A percentile compares a stretch with the other conserved stretches of the same genome.
Conservation (phyloP, 1,140 invertebrate genomes). For the Drosophila tropicalis region DNA sequence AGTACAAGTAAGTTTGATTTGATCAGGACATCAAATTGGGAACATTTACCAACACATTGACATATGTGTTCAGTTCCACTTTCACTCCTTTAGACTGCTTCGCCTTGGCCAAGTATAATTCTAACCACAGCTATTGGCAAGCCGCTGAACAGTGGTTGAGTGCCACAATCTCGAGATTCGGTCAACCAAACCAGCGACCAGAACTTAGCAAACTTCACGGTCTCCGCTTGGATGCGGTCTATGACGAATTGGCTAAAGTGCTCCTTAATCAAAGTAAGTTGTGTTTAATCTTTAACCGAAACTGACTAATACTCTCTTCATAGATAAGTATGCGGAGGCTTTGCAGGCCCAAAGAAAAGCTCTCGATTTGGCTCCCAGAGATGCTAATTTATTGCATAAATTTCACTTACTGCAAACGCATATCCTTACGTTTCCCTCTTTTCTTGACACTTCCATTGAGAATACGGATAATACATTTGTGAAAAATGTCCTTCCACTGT, state of each 20-base stretch:
- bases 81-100: not conserved
- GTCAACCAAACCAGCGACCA: not conserved
- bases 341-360: constrained; percentile 16
- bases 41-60: too few relatives aligned
- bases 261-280: not conserved
- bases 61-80: not conserved
- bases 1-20: constrained; percentile 5
- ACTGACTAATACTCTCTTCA: not conserved
- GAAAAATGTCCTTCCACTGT: not conserved
- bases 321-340: not conserved
- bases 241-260: not conserved
- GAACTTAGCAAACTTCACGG: constrained; percentile 8
- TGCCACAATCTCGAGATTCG: not conserved
- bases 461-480: not conserved
- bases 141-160: not conserved
- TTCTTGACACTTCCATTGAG: not conserved
- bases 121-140: not conserved
- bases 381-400: constrained; percentile 13
- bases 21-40: not conserved
- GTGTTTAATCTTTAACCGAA: not conserved
- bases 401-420: not conserved
- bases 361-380: not conserved
- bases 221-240: not conserved
- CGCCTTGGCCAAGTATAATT: not conserved
- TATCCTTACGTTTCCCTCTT: not conserved